Evolutionary conservation across 2,113 vertebrate species (phyloP), one percentile per base, ranked within the genome.

Genomic region (Numenius arquata): DNA sequence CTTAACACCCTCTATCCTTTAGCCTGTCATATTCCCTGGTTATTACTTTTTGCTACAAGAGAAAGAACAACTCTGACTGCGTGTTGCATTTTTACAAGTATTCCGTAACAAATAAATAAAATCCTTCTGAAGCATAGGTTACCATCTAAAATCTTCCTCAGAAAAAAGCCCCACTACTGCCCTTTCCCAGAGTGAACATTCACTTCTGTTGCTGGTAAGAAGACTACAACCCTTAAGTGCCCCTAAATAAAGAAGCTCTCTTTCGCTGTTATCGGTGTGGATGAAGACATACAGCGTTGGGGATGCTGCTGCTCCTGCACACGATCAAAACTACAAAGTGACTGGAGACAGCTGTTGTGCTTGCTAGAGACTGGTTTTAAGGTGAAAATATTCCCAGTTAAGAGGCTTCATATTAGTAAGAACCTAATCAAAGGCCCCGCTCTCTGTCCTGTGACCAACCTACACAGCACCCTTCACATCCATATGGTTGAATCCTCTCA

Each of bases 11-110:
- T 63, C 74, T 70, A 48, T 8, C 40, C 68, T 68, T 83, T 32
- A 77, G 40, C 21, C 70, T 34, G 85, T 56, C 25, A 34, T 40
- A 59, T 59, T 29, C 38, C 12, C 45, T 55, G 25, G 36, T 76
- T 90, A 94, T 89, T 88, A 93, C 41, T 96, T 95, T 90, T 93
- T 66, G 73, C 53, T 82, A 52, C 19, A 93, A 61, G 34, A 91
- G 9, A 47, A 27, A 83, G 27, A 86, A 82, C 13, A 52, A 41
- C 40, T 63, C 29, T 15, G 21, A 68, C 2, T 20, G 19, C 13
- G 15, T 70, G 55, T 18, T 74, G 27, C 32, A 25, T 25, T 85
- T 88, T 55, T 23, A 8, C 16, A 66, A 30, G 11, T 29, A 70
- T 34, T 79, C 40, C 38, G 23, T 56, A 2, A 38, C 61, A 84